phyloP scores from a whole-genome alignment of 2,797 vertebrate genomes.

The Chelon labrosus region DNA sequence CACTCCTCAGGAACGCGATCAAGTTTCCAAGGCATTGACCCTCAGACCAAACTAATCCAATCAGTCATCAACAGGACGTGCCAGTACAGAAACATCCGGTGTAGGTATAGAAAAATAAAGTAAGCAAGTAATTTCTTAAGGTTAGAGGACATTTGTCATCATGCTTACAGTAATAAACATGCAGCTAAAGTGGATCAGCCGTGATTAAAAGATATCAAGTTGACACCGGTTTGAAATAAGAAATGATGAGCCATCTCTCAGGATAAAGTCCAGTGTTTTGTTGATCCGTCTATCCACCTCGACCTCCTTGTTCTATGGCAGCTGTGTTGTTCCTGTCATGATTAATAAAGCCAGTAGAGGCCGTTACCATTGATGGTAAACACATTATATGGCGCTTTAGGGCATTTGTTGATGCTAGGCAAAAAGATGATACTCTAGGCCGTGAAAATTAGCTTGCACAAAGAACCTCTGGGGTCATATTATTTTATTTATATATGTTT shows the following conservation, averaged over 20 bases:
- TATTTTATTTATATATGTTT: neutral
- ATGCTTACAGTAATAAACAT: neutral
- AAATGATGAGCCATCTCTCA: neutral
- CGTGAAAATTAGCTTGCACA: neutral
- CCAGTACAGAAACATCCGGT: neutral
- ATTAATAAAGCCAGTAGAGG: neutral
- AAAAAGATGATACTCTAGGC: neutral
- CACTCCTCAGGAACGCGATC: too few species aligned
- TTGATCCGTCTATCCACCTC: neutral
- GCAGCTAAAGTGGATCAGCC: neutral
- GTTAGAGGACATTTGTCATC: neutral
- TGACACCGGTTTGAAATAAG: neutral
- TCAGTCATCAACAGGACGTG: too few species aligned
- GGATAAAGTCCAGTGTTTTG: neutral
- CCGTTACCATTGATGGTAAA: neutral
- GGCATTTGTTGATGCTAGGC: neutral
- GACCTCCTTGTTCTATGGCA: neutral
- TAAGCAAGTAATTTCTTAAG: neutral
- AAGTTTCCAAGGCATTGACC: too few species aligned
- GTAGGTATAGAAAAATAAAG: neutral
- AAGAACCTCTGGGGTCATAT: too few species aligned
- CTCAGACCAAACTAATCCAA: too few species aligned
- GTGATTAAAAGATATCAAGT: neutral
- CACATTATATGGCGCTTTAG: neutral
- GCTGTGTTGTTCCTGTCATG: neutral